Conservation (phyloP, 1,140 invertebrate genomes). For the Drosophila pruinosa region DNA sequence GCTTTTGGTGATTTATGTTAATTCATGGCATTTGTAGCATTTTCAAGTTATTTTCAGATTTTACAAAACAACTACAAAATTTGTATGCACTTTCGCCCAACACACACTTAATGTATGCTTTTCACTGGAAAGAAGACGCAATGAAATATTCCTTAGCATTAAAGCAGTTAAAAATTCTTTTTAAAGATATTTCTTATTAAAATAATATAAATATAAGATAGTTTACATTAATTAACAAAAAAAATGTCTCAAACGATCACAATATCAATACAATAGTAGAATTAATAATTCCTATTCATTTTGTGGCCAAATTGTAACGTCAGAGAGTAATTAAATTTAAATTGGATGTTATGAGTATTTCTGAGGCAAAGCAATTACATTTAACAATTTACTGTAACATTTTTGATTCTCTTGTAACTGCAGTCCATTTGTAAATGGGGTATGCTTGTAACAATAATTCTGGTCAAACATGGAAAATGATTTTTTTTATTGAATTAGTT, state of each 20-base stretch:
- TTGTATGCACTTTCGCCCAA: constrained; percentile 31
- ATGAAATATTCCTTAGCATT: not conserved
- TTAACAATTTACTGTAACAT: not conserved
- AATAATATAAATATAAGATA: not conserved
- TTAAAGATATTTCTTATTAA: not conserved
- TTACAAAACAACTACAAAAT: constrained; percentile 37
- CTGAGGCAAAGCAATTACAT: constrained; percentile 25
- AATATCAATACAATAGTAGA: no score
- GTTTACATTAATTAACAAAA: not conserved
- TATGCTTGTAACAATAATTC: not conserved
- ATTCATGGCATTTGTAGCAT: constrained; percentile 72
- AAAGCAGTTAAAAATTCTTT: not conserved
- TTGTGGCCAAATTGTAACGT: not conserved
- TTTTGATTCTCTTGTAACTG: constrained; percentile 4
- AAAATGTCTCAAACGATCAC: no score
- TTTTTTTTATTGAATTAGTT: no score
- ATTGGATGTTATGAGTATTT: constrained; percentile 1
- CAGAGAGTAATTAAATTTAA: constrained; percentile 53
- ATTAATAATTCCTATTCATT: no score
- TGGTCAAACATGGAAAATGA: no score
- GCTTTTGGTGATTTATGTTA: constrained; percentile 68
- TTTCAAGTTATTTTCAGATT: constrained; percentile 68
- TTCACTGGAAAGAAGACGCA: not conserved
- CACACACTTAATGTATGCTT: not conserved
- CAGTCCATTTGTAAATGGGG: not conserved